Conservation (phyloP, 2,888 invertebrate genomes). For the Himalopsyche anomala region DNA sequence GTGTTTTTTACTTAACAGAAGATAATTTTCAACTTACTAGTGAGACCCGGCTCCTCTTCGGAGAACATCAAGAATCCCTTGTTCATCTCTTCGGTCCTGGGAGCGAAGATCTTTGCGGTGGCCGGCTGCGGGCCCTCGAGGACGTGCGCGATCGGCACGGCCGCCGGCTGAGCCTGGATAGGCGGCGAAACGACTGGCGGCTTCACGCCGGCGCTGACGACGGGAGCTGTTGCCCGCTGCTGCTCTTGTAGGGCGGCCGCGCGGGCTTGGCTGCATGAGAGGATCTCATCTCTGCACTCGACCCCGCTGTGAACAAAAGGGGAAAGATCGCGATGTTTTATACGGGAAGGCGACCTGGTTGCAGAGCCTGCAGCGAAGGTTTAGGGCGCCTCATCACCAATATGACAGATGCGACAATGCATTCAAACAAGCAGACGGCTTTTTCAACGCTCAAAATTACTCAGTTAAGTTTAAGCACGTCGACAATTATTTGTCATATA, state of each 20-base stretch:
- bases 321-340: slow-evolving; percentile 47
- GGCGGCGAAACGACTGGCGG: slow-evolving; percentile 70
- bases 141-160: slow-evolving; percentile 70
- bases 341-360: neutral
- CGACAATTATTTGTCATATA: too few relatives aligned
- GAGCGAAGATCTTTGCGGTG: slow-evolving; percentile 86
- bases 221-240: slow-evolving; percentile 69
- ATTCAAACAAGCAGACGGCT: too few relatives aligned
- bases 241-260: slow-evolving; percentile 64
- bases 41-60: slow-evolving; percentile 88
- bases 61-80: slow-evolving; percentile 93
- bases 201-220: slow-evolving; percentile 68
- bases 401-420: too few relatives aligned
- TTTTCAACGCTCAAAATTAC: too few relatives aligned
- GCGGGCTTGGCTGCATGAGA: slow-evolving; percentile 79
- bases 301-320: slow-evolving; percentile 80
- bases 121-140: slow-evolving; percentile 79
- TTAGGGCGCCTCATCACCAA: too few relatives aligned
- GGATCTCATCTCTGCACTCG: slow-evolving; percentile 87
- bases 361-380: neutral
- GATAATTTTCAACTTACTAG: slow-evolving; percentile 81
- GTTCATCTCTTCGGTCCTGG: slow-evolving; percentile 94
- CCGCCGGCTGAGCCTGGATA: slow-evolving; percentile 66
- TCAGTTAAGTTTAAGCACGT: too few relatives aligned
- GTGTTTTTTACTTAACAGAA: neutral